Conservation (phyloP, 2,113 vertebrate genomes). For the Serinus canaria region DNA sequence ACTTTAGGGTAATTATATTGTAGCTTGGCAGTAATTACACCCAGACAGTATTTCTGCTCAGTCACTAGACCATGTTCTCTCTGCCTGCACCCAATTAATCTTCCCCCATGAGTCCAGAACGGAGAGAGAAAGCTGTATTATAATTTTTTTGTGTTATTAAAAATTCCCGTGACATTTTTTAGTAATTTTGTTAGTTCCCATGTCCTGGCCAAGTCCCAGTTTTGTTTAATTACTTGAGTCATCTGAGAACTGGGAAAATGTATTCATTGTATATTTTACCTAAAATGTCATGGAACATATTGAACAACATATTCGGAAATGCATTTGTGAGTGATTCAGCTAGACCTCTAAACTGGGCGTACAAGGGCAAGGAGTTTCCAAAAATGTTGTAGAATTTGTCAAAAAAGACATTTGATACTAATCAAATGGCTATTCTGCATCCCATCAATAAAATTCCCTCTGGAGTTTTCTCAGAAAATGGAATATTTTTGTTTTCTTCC, state of each 20-base stretch:
- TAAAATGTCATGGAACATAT: neutral
- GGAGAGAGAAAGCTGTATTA: neutral
- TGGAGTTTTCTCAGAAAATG: neutral
- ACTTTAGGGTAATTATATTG: neutral
- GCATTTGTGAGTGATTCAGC: neutral
- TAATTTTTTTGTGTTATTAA: neutral
- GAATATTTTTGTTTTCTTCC: neutral
- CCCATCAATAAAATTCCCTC: neutral
- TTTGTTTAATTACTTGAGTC: conserved; percentile 6
- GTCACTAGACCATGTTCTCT: neutral
- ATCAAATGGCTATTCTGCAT: neutral
- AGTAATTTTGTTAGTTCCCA: neutral
- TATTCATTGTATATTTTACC: neutral
- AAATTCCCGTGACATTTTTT: neutral
- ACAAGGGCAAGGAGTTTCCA: neutral
- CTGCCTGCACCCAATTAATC: neutral
- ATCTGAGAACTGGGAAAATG: neutral
- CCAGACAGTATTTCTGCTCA: neutral
- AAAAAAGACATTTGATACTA: neutral
- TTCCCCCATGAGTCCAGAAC: neutral
- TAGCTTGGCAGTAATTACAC: neutral
- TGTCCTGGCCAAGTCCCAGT: neutral
- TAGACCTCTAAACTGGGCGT: neutral
- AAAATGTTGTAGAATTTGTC: neutral
- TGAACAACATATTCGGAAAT: neutral